Base-by-base conservation (phyloP, 2,113 vertebrate species). In the Ciconia stormi region DNA sequence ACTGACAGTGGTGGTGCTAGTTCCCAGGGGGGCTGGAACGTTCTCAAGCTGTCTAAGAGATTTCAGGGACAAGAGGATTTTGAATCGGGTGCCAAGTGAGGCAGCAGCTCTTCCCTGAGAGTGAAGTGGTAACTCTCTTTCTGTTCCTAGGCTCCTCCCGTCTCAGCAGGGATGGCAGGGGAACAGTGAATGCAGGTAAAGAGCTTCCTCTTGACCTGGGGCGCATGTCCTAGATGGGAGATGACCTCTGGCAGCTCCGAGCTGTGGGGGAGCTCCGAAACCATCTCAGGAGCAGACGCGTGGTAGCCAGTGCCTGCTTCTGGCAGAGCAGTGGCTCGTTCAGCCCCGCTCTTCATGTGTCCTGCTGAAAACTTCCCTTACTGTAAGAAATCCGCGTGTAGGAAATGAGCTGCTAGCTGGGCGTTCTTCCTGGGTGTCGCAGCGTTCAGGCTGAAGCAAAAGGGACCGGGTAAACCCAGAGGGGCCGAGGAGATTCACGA, bases 221-320 rank as follows among this genome's bases (percentile, higher is more conserved):
- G 26, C 2, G 3, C 10, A 2, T 5, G 3, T 36, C 23, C 29
- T 3, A 11, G 44, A 9, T 8, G 44, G 46, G 53, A 22, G 5
- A 3, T 17, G n/a, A 9, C 22, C 16, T 55, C 58, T 76, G 71
- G 38, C 42, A 49, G 34, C 34, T 82, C n/a, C 12, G 20, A 19
- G 32, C 32, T n/a, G 3, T 3, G 10, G 10, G 40, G 50, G 13
- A 61, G 61, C 50, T 53, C 63, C 13, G 5, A 16, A 87, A 30
- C 2, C 7, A 1, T 10, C 40, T 30, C 14, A 2, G 77, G 67
- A 77, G 19, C 13, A 6, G n/a, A 3, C 1, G 6, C 0, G 2
- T 7, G 27, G 22, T 29, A 25, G 17, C 22, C 27, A 11, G 38
- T 6, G 27, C 22, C 50, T 4, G 19, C 17, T 46, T 12, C 38